Evolutionary conservation across 1,140 invertebrate species (phyloP).

Genomic region (Atta colombica): DNA sequence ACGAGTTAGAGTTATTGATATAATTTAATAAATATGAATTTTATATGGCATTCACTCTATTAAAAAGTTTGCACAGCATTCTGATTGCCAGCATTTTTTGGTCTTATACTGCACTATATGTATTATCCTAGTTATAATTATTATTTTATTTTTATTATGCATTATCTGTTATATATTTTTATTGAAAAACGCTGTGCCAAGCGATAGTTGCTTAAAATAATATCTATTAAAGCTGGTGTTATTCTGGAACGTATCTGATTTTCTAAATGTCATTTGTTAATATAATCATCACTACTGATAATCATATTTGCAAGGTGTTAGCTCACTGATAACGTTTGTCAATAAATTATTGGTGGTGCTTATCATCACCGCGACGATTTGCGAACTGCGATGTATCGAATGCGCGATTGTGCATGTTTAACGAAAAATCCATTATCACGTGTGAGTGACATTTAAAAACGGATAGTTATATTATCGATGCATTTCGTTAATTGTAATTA

Average conservation of each 20-base stretch:
- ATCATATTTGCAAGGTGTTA: constrained; percentile 53
- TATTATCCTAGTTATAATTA: too few relatives aligned
- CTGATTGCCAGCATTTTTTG: not conserved
- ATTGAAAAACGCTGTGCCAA: not conserved
- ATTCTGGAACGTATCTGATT: constrained; percentile 14
- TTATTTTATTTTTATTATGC: not conserved
- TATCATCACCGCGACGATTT: constrained; percentile 37
- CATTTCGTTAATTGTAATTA: constrained; percentile 8
- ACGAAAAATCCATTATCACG: constrained; percentile 39
- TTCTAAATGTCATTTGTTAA: constrained; percentile 30
- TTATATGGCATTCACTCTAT: not conserved
- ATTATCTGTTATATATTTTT: not conserved
- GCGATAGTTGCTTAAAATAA: not conserved
- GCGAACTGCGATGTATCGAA: constrained; percentile 30
- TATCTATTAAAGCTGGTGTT: not conserved
- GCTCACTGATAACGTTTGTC: constrained; percentile 44
- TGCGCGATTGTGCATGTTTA: constrained; percentile 29
- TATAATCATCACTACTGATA: constrained; percentile 2
- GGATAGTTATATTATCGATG: not conserved
- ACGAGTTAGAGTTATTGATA: constrained; percentile 27
- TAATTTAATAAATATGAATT: constrained; percentile 40
- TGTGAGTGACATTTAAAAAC: constrained; percentile 13
- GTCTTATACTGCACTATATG: not conserved
- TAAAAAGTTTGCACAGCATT: not conserved
- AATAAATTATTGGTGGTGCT: constrained; percentile 54